A percentile compares a stretch with the other conserved stretches of the same genome.
Conservation (phyloP, 2,113 vertebrate species). For the Ardeotis arabs region DNA sequence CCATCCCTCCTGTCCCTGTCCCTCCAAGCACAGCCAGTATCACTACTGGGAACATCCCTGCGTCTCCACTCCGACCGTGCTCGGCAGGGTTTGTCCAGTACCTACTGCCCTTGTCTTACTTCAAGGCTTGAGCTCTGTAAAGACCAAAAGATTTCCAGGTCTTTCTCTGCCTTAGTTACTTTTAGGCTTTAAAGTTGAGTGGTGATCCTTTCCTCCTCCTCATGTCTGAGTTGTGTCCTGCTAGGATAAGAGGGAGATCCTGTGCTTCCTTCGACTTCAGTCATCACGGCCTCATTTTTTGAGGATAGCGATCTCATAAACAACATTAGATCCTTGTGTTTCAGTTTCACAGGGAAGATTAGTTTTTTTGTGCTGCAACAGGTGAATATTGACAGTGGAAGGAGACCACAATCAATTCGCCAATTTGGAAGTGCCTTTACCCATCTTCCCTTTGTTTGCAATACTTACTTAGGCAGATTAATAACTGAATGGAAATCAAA, state of each 20-base stretch:
- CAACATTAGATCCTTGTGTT: not conserved
- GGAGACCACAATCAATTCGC: not conserved
- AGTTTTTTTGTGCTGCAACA: not conserved
- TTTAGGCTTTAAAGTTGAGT: not conserved
- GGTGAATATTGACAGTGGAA: not conserved
- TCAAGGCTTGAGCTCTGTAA: not conserved
- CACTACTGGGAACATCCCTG: not conserved
- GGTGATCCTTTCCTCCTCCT: not conserved
- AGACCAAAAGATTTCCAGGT: not conserved
- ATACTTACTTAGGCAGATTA: not conserved
- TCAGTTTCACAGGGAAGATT: not conserved
- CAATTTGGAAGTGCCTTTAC: not conserved
- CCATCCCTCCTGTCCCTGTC: not conserved
- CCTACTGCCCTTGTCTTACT: not conserved
- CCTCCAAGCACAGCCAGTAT: not conserved
- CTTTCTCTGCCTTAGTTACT: not conserved
- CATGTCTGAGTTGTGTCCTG: not conserved
- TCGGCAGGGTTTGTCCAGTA: not conserved
- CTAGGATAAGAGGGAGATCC: not conserved
- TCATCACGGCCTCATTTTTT: not conserved
- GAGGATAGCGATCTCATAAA: not conserved
- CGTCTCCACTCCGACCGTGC: not conserved
- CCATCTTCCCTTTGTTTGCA: not conserved
- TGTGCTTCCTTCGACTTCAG: not conserved
- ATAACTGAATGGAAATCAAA: conserved; percentile 5